Evolutionary conservation across 1,140 invertebrate species (phyloP), one percentile per base, ranked within the genome.

Genomic region (Aethina tumida): DNA sequence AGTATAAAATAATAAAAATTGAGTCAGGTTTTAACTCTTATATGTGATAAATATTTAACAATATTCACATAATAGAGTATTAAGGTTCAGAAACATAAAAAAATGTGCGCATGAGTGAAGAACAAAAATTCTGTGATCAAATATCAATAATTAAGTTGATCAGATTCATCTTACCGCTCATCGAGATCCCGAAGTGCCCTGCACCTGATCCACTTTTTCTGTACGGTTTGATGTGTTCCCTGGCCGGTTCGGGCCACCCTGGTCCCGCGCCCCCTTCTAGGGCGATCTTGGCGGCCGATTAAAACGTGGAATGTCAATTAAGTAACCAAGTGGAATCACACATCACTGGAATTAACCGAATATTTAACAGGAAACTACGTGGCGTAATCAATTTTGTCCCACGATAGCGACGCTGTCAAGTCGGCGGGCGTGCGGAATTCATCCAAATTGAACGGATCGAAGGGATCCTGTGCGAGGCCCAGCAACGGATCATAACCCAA

Each of bases 381-480:
- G 19, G 74, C 71, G 49, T 74, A 78, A 49, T 79, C 74, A 22
- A 73, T 63, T 51, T 73, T 73, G 49, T 77, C 75, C 74, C 74
- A 77, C 12, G 55, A 56, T n/a, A 65, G 43, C 12, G 58, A 46
- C 24, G 55, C 53, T 2, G 57, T 59, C 5, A 74, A 43, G 41
- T 77, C 77, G 15, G 69, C 63, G 5, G 55, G 37, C 2, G 74
- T 63, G 45, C 73, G 74, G 45, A 80, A 78, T 35, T 82, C 81
- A 31, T 81, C 78, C 52, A 81, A 74, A 47, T 72, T 75, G 59
- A 81, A 83, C 12, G 81, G 65, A 59, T 81, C 78, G 44, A 81
- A 74, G 1, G 77, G 70, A 50, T 78, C 75, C 40, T 76, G 71
- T 39, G 69, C 69, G 41, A 74, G 72, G 8, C 64, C 63, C 9